Conservation (phyloP, 2,888 invertebrate species). For the Charanyca ferruginea region DNA sequence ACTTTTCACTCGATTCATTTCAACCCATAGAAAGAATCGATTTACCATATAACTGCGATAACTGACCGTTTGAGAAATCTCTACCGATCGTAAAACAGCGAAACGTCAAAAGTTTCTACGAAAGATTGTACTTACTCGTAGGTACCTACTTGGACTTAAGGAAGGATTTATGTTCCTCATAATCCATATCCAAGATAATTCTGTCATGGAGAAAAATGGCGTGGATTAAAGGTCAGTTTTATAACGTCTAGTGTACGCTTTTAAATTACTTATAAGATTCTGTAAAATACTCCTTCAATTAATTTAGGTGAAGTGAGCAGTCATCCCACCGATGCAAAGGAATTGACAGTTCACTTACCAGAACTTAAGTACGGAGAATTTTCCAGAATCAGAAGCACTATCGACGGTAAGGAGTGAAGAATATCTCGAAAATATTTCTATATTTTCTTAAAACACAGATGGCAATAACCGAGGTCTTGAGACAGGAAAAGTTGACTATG, state of each 20-base stretch:
- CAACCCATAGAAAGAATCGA: conserved; percentile 52
- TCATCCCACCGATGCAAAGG: too few species aligned
- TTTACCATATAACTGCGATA: conserved; percentile 58
- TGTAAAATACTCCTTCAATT: not conserved
- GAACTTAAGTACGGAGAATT: too few species aligned
- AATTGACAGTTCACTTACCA: too few species aligned
- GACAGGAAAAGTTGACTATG: conserved; percentile 9
- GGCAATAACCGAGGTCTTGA: conserved; percentile 9
- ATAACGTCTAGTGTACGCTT: conserved; percentile 20
- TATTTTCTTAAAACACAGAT: conserved; percentile 25
- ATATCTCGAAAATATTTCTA: conserved; percentile 8
- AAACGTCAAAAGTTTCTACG: conserved; percentile 61
- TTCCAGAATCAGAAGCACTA: too few species aligned
- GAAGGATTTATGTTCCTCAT: conserved; percentile 70
- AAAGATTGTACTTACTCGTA: conserved; percentile 56
- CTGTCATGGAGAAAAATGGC: conserved; percentile 39
- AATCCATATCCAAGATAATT: conserved; percentile 65
- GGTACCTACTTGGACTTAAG: conserved; percentile 50
- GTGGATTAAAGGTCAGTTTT: conserved; percentile 33
- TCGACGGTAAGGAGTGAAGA: conserved; percentile 16
- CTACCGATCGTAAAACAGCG: conserved; percentile 58
- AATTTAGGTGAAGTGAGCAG: too few species aligned
- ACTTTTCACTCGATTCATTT: conserved; percentile 59
- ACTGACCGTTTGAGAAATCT: conserved; percentile 65
- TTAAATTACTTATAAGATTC: not conserved